phyloP scores from a whole-genome alignment of 2,113 vertebrate genomes.

The Colossoma macropomum region DNA sequence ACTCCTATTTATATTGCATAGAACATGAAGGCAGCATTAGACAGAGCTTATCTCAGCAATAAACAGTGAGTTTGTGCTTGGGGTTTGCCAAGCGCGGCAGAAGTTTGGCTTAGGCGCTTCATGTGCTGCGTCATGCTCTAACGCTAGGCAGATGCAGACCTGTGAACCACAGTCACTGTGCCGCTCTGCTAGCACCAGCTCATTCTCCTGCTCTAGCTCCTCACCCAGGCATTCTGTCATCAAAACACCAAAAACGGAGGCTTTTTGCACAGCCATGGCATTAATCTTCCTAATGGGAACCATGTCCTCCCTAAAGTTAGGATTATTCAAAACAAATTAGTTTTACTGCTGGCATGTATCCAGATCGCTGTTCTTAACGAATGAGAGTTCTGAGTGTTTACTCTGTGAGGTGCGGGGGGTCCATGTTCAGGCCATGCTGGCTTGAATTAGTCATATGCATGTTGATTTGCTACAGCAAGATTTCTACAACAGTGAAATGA shows the following conservation, averaged over 20 bases:
- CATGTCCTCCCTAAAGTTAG: slow-evolving; percentile 58
- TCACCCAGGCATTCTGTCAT: neutral
- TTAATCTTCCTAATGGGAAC: slow-evolving; percentile 66
- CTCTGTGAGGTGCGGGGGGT: neutral
- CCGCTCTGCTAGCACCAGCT: neutral
- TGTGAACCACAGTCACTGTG: neutral
- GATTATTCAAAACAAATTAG: slow-evolving; percentile 47
- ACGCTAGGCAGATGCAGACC: slow-evolving; percentile 66
- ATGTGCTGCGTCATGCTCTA: slow-evolving; percentile 45
- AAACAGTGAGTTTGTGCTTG: slow-evolving; percentile 51
- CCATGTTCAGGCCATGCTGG: neutral
- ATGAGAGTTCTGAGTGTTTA: neutral
- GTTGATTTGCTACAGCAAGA: neutral
- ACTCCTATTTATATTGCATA: no score
- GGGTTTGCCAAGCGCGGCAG: slow-evolving; percentile 46
- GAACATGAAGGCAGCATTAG: no score
- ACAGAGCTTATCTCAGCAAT: slow-evolving; percentile 13
- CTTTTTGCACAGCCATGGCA: slow-evolving; percentile 52
- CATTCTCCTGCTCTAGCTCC: slow-evolving; percentile 27
- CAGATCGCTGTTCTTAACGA: neutral
- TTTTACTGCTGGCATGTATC: slow-evolving; percentile 43
- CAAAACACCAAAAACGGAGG: slow-evolving; percentile 22
- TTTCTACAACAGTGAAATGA: neutral
- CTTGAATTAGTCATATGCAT: neutral
- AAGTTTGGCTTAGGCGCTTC: slow-evolving; percentile 49